Conservation (phyloP, 2,888 invertebrate genomes). For the Melieria omissa region DNA sequence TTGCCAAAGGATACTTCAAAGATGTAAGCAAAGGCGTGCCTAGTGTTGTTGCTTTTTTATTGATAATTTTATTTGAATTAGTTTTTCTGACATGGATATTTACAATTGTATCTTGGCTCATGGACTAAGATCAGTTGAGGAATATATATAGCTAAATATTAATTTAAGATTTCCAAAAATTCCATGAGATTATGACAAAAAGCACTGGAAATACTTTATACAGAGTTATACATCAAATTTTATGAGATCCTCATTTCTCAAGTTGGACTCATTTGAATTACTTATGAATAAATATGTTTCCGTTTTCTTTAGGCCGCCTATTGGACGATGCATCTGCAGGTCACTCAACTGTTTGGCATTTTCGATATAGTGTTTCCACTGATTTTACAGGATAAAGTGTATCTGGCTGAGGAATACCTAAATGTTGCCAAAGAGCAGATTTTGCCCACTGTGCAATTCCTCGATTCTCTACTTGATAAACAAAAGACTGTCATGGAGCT, state of each 20-base stretch:
- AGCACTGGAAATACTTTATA: no score
- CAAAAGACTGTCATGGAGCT: conserved; percentile 70
- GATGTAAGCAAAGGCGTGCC: conserved; percentile 67
- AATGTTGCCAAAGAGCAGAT: conserved; percentile 75
- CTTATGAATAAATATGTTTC: not conserved
- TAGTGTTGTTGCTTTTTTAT: not conserved
- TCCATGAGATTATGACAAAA: no score
- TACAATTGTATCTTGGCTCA: no score
- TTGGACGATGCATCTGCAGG: conserved; percentile 74
- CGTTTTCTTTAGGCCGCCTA: conserved; percentile 72
- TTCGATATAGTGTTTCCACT: conserved; percentile 81
- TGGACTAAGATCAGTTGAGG: no score
- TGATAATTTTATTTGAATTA: not conserved
- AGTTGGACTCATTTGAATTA: not conserved
- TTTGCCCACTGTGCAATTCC: conserved; percentile 73
- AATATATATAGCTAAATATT: no score
- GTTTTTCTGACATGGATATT: no score
- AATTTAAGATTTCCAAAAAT: no score
- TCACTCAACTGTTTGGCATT: conserved; percentile 76
- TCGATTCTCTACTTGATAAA: conserved; percentile 78
- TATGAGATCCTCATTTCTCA: not conserved
- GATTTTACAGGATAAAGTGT: conserved; percentile 82
- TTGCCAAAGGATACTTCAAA: conserved; percentile 73
- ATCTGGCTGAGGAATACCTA: conserved; percentile 81
- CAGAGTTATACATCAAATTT: not conserved